Base-by-base conservation (phyloP, 2,888 invertebrate species). In the Calliphora vomitoria region DNA sequence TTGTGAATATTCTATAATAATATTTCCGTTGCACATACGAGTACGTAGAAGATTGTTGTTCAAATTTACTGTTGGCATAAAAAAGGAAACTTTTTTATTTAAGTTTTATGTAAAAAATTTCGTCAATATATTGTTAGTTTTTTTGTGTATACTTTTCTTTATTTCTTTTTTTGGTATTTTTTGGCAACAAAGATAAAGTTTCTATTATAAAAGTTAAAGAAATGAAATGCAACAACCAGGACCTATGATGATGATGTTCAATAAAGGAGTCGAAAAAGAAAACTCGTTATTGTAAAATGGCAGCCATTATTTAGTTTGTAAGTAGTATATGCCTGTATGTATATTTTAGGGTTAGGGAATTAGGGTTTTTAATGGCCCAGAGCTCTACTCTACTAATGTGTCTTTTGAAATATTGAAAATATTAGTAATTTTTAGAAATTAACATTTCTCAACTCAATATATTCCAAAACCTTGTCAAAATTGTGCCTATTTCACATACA, bases 181-280 rank as follows among this genome's bases (percentile, higher is more conserved):
- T 83, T 83, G 83, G 76, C 83, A 78, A 35, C 31, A 31, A 55
- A 64, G 55, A 55, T 78, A 71, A 83, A 83, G 84, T 79, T 79
- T 79, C 55, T 66, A 58, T 78, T 62, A 72, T 60, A 72, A 64
- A 78, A 78, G 44, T 66, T 82, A 18, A 58, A 82, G 35, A 58
- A 79, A 84, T 20, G 41, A 84, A 72, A 72, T 72, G 58, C 64
- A 72, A 79, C 66, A 72, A 82, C 75, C 20, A 31, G 47, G 8
- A 64, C 31, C 18, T 53, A 31, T 11, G 8, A 66, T 44, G 72
- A 44, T 55, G 55, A 35, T n/a, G 15, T 41, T 64, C 20, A n/a
- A n/a, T 1, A n/a, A 20, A 47, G 13, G 25, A 38, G 10, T 18
- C 1, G 10, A 58, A 8, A 8, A n/a, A 44, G 47, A 11, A 79